Conservation (phyloP, 2,888 invertebrate genomes). For the Ochropleura leucogaster region DNA sequence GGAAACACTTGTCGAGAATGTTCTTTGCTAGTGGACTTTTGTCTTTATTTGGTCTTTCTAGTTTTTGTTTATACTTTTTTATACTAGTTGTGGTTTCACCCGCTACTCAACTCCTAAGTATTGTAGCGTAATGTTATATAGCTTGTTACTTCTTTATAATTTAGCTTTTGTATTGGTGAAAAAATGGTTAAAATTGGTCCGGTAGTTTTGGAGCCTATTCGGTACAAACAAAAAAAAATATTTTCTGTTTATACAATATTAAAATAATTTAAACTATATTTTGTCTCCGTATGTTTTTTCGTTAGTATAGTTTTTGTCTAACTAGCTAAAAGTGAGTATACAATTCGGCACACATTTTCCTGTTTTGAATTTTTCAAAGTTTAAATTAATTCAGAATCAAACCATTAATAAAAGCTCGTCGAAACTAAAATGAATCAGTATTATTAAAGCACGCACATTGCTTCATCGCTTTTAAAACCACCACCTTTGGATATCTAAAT, state of each 20-base stretch:
- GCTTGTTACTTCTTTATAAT: too few relatives aligned
- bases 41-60: not conserved
- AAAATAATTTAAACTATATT: not conserved
- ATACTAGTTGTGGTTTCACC: too few relatives aligned
- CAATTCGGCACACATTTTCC: too few relatives aligned
- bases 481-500: not conserved
- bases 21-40: not conserved
- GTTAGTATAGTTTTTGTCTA: too few relatives aligned
- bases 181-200: too few relatives aligned
- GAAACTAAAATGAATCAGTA: not conserved
- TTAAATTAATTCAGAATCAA: not conserved
- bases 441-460: not conserved
- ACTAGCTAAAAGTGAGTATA: too few relatives aligned
- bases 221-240: too few relatives aligned
- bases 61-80: not conserved
- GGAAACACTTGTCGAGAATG: constrained; percentile 9
- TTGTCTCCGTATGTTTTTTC: not conserved
- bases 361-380: not conserved
- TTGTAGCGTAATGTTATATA: too few relatives aligned
- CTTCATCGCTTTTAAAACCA: not conserved
- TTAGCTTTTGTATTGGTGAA: too few relatives aligned
- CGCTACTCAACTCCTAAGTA: too few relatives aligned
- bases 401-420: not conserved
- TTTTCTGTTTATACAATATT: not conserved
- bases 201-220: too few relatives aligned